phyloP scores from a whole-genome alignment of 2,113 vertebrate genomes.

The Pedetes capensis region DNA sequence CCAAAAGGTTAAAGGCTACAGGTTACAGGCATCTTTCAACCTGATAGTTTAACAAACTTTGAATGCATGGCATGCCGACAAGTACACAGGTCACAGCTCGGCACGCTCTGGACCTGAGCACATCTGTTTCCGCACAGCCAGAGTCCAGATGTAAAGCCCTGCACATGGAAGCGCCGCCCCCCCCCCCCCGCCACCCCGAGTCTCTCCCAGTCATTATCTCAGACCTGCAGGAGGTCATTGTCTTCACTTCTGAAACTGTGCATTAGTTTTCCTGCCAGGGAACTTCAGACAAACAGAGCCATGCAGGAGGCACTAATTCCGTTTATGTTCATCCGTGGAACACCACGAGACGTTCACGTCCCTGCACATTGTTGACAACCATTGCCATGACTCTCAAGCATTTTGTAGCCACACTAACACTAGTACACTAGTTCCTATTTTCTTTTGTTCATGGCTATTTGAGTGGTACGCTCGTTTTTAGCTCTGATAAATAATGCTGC shows the following conservation, averaged over 20 bases:
- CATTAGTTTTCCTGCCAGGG: not conserved
- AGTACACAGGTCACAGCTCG: not conserved
- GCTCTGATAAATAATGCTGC: not conserved
- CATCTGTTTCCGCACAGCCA: not conserved
- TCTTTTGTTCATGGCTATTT: not conserved
- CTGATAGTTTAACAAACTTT: not conserved
- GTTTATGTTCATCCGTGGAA: not conserved
- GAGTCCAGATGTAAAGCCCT: not conserved
- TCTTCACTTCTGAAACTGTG: not conserved
- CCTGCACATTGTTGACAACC: accelerated
- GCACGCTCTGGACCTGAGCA: no score
- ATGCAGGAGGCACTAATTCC: not conserved
- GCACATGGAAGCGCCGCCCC: no score
- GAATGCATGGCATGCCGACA: not conserved
- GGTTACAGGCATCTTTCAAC: not conserved
- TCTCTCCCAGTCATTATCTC: no score
- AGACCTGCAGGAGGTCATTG: not conserved
- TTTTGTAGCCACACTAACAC: not conserved
- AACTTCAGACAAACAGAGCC: not conserved
- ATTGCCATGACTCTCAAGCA: not conserved
- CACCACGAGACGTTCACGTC: not conserved
- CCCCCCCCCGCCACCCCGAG: no score
- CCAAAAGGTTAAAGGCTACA: not conserved
- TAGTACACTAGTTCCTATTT: no score
- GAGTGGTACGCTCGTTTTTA: not conserved